Base-by-base conservation (phyloP, 2,113 vertebrate genomes). In the Nothocercus julius region DNA sequence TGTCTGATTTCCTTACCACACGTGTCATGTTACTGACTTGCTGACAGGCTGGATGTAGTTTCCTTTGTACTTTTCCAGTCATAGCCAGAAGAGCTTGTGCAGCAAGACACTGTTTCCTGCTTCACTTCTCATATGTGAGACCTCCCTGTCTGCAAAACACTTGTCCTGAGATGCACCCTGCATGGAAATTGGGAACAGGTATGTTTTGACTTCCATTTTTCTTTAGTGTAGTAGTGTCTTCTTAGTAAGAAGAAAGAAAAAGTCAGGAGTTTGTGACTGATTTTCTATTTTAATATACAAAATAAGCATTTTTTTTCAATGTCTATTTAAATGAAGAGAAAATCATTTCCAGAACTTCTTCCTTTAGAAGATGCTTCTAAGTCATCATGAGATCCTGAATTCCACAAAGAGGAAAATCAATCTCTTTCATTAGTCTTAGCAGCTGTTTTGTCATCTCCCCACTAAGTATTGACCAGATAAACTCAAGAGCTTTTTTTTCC, bases 251-350 rank as follows among this genome's bases (percentile, higher is more conserved):
- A 67, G 78, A 91, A 30, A 85, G 34, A 32, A 89, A 81, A 84
- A 83, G 9, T 47, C 84, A 90, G 66, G 24, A 90, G 16, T 27
- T 56, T 40, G 42, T 2, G 2, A 42, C 38, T 90, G 20, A 1
- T 76, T 95, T 94, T 86, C 36, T 69, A 17, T 11, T 96, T 96
- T 96, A 93, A 93, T 97, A 82, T 80, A 89, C 34, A 97, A 97
- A 96, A 90, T 69, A 61, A 89, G 62, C 32, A 11, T 77, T 92
- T 90, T 49, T 47, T 49, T 94, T 66, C 73, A 94, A 66, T 16
- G 61, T 92, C 2, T 76, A 76, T 83, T 88, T 93, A 53, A 92
- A 92, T 42, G 1, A 74, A 28, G 61, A 96, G 56, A 89, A 95
- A 92, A 79, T 58, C 2, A 40, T 87, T 94, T 34, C 47, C 70